Evolutionary conservation across 1,140 invertebrate genomes (phyloP), one percentile per base, ranked within the genome.

Genomic region (Drosophila ironensis): DNA sequence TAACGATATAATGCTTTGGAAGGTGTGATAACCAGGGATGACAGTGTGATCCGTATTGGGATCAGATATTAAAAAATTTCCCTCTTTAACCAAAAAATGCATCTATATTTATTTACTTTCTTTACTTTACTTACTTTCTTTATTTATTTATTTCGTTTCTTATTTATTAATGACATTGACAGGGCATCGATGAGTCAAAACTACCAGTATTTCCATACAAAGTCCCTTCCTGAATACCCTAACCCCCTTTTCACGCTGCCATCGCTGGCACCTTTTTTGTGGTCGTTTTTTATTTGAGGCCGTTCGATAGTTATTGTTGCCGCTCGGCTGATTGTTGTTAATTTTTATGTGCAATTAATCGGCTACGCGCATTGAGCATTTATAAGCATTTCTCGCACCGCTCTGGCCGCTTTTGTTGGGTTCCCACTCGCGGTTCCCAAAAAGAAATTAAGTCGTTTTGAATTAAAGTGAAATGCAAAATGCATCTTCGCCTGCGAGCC

Each of bases 341-440:
- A 84, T 78, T 84, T 84, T 84, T 84, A 84, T 84, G 74, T 84
- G 78, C 78, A 84, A 84, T 86, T 84, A 84, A 87, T 87, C 75
- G 80, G 80, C 74, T 57, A 72, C 80, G 80, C 71, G 71, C 80
- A 86, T 74, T 86, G 80, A 78, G 80, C 80, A 84, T 86, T 84
- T 87, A 84, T 78, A 84, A 84, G 72, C 76, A 82, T 81, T 82
- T 82, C 76, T 66, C 41, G 66, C 77, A 59, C 53, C 52, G 28
- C 22, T n/a, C 7, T 0, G 9, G 5, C 8, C 19, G 11, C 14
- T 4, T 30, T 33, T 44, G n/a, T 25, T 19, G 20, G 19, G 12
- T 50, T 37, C 30, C 47, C 47, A 50, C 19, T 50, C 47, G 20
- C 6, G 12, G 50, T 20, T 22, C 16, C 44, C n/a, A 33, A 22